Evolutionary conservation across 1,140 invertebrate species (phyloP).

Genomic region (Argopecten irradians): DNA sequence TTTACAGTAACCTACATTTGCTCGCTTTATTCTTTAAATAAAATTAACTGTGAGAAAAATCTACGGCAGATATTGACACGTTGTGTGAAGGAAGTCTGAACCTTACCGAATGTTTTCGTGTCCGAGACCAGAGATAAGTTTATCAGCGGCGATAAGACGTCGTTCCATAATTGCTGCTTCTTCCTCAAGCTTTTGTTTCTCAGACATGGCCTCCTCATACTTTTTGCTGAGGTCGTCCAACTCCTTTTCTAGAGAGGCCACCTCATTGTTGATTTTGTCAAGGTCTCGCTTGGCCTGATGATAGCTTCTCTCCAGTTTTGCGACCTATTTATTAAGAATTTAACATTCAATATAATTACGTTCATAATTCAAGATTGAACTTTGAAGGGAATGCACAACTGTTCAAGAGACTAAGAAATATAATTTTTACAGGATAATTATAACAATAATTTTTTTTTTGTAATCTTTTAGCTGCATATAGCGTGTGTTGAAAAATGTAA

Average conservation of each 20-base stretch:
- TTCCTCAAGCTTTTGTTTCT: slow-evolving; percentile 86
- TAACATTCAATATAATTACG: background rate
- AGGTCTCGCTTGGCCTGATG: slow-evolving; percentile 82
- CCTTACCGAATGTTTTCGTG: slow-evolving; percentile 85
- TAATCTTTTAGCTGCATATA: no score
- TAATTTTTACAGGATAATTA: no score
- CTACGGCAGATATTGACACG: no score
- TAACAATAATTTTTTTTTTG: no score
- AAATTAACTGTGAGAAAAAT: no score
- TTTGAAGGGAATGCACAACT: background rate
- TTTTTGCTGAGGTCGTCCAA: slow-evolving; percentile 84
- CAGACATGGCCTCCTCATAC: slow-evolving; percentile 86
- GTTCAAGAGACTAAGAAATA: background rate
- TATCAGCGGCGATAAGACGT: slow-evolving; percentile 88
- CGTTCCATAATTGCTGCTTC: slow-evolving; percentile 90
- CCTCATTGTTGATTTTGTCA: slow-evolving; percentile 87
- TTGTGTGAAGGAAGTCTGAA: no score
- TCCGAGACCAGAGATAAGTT: slow-evolving; percentile 88
- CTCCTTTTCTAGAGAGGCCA: slow-evolving; percentile 84
- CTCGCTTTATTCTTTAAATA: no score
- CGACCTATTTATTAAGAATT: slow-evolving; percentile 78
- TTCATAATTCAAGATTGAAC: background rate
- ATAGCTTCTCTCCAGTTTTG: slow-evolving; percentile 81
- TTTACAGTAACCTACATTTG: no score
- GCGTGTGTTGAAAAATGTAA: no score